These are phyloP conservation scores for Mythimna impura DNA, from an alignment of 2,888 invertebrate species.

Conservation along the genomic window DNA sequence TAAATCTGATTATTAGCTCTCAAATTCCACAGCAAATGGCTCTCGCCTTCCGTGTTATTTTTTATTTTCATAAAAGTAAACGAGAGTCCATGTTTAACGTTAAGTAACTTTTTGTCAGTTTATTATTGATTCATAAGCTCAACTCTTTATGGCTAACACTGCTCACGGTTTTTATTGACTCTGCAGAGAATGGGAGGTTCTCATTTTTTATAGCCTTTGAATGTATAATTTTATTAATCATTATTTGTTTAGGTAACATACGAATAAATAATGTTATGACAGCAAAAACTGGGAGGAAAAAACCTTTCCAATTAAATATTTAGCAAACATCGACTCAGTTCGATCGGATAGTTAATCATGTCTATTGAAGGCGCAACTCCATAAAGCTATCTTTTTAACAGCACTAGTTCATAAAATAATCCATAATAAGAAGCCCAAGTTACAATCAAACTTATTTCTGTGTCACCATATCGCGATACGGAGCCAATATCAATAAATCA, in stretches of 20 bases:
- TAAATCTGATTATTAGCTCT: neutral
- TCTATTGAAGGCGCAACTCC: neutral
- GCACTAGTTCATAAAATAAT: slow-evolving; percentile 59
- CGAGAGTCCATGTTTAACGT: neutral
- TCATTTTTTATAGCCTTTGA: slow-evolving; percentile 36
- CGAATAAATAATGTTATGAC: slow-evolving; percentile 28
- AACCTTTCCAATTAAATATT: slow-evolving; percentile 22
- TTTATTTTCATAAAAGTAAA: neutral
- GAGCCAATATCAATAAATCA: slow-evolving; percentile 88
- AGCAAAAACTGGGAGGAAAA: slow-evolving; percentile 30
- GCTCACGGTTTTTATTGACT: slow-evolving; percentile 35
- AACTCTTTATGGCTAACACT: slow-evolving; percentile 34
- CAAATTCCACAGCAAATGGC: neutral
- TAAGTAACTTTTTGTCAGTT: slow-evolving; percentile 25
- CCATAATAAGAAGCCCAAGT: slow-evolving; percentile 55
- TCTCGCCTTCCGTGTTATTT: neutral
- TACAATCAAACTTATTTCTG: slow-evolving; percentile 59
- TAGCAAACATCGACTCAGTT: neutral
- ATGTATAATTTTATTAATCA: slow-evolving; percentile 42
- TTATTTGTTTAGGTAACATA: slow-evolving; percentile 37
- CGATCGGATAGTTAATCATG: slow-evolving; percentile 22
- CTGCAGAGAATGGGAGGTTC: slow-evolving; percentile 19
- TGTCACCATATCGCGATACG: slow-evolving; percentile 75
- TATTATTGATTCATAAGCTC: slow-evolving; percentile 43
- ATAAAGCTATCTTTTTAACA: slow-evolving; percentile 40